A percentile compares a stretch with the other conserved stretches of the same genome.
Conservation (phyloP, 2,797 vertebrate species). For the Limnodromus scolopaceus region DNA sequence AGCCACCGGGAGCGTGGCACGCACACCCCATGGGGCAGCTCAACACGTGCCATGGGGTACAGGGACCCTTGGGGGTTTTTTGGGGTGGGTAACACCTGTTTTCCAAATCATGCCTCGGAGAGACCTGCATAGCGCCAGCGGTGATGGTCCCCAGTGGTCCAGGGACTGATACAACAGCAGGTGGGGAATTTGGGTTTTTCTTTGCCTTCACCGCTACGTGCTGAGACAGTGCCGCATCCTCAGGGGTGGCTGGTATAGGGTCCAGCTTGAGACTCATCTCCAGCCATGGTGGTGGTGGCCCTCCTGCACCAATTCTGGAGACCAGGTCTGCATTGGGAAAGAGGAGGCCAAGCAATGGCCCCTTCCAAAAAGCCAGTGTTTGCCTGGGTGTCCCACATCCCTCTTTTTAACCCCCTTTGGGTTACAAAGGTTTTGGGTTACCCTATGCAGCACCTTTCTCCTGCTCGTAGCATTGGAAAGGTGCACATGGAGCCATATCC, state of each 20-base stretch:
- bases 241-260: accelerated
- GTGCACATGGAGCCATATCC: not conserved
- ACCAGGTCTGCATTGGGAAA: not conserved
- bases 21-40: not conserved
- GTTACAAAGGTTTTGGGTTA: not conserved
- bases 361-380: not conserved
- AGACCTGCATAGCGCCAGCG: accelerated
- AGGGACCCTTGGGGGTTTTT: too few relatives aligned
- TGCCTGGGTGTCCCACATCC: not conserved
- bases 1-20: not conserved
- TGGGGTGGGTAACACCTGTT: not conserved
- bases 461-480: not conserved
- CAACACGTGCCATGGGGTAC: not conserved
- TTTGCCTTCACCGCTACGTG: accelerated
- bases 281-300: not conserved
- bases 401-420: not conserved
- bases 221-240: not conserved
- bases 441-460: not conserved
- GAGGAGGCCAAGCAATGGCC: not conserved
- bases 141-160: not conserved
- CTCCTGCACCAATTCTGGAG: accelerated
- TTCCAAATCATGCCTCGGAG: not conserved
- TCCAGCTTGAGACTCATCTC: not conserved
- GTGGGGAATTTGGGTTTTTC: not conserved
- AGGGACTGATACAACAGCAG: not conserved